A percentile compares a stretch with the other conserved stretches of the same genome.
These are phyloP conservation scores for Catagonus wagneri DNA, from an alignment of 2,113 vertebrate species.

Conservation along the genomic window DNA sequence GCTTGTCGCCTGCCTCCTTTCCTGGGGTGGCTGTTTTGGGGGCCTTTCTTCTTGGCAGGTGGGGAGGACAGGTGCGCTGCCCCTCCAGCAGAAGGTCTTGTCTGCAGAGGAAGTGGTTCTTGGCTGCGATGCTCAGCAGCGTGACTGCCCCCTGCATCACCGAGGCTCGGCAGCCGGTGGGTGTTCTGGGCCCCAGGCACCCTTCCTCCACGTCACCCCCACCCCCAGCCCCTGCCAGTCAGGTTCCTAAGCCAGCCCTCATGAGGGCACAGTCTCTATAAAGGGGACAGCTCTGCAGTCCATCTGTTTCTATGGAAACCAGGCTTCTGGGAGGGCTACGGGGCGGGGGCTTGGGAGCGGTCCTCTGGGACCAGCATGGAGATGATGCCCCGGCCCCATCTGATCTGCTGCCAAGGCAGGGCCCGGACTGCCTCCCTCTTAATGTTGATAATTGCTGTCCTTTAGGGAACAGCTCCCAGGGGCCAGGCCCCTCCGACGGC, in stretches of 20 bases:
- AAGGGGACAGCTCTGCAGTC: slow-evolving; percentile 6
- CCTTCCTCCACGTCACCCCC: background rate
- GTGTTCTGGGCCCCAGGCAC: background rate
- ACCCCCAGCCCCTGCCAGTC: background rate
- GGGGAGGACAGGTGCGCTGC: background rate
- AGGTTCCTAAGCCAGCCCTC: slow-evolving; percentile 21
- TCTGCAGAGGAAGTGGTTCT: background rate
- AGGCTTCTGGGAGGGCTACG: background rate
- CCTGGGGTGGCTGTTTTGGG: background rate
- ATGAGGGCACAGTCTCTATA: background rate
- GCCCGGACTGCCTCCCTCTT: background rate
- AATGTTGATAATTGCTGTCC: fast-evolving
- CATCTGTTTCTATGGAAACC: slow-evolving; percentile 75
- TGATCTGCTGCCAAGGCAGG: background rate
- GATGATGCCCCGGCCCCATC: background rate
- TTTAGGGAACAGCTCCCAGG: fast-evolving
- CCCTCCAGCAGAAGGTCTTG: background rate
- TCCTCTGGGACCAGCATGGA: background rate
- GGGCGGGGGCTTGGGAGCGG: background rate
- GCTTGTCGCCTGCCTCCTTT: no score
- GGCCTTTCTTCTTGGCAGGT: background rate
- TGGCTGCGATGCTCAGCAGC: fast-evolving
- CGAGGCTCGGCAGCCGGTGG: background rate
- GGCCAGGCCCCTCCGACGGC: background rate
- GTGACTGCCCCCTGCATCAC: background rate